Conservation (phyloP, 2,888 invertebrate genomes). For the Neuroscelio doddi region DNA sequence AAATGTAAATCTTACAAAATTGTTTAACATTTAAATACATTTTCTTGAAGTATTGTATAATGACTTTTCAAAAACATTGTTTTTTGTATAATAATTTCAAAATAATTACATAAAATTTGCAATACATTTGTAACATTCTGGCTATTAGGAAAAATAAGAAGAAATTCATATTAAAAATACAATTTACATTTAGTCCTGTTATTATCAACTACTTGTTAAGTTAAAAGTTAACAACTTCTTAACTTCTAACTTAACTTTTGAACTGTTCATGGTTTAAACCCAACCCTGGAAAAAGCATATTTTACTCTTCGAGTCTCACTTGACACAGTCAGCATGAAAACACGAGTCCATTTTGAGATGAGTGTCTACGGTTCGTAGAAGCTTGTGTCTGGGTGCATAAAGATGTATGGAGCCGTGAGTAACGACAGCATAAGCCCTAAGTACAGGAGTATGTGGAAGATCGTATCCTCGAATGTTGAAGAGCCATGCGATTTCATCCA, state of each 20-base stretch:
- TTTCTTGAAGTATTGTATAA: too few relatives aligned
- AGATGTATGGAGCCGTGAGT: slow-evolving; percentile 79
- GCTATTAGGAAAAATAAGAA: too few relatives aligned
- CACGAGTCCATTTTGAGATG: slow-evolving; percentile 77
- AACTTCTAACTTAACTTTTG: slow-evolving; percentile 8
- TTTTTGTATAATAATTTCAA: too few relatives aligned
- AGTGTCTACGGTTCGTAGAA: slow-evolving; percentile 70
- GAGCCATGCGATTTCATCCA: slow-evolving; percentile 92
- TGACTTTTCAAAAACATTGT: too few relatives aligned
- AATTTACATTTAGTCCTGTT: too few relatives aligned
- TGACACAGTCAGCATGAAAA: slow-evolving; percentile 76
- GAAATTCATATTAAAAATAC: too few relatives aligned
- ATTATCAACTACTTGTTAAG: too few relatives aligned
- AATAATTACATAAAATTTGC: too few relatives aligned
- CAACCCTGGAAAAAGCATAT: slow-evolving; percentile 22
- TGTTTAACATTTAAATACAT: too few relatives aligned
- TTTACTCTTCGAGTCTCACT: slow-evolving; percentile 71
- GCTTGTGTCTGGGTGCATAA: slow-evolving; percentile 81
- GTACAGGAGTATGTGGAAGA: slow-evolving; percentile 85
- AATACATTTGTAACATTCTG: too few relatives aligned
- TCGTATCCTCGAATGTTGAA: slow-evolving; percentile 91
- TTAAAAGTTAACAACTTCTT: too few relatives aligned
- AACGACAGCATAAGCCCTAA: slow-evolving; percentile 83
- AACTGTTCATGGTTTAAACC: slow-evolving; percentile 12
- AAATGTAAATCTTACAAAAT: too few relatives aligned